Evolutionary conservation across 2,888 invertebrate species (phyloP), one percentile per base, ranked within the genome.

Genomic region (Calliphora vomitoria): DNA sequence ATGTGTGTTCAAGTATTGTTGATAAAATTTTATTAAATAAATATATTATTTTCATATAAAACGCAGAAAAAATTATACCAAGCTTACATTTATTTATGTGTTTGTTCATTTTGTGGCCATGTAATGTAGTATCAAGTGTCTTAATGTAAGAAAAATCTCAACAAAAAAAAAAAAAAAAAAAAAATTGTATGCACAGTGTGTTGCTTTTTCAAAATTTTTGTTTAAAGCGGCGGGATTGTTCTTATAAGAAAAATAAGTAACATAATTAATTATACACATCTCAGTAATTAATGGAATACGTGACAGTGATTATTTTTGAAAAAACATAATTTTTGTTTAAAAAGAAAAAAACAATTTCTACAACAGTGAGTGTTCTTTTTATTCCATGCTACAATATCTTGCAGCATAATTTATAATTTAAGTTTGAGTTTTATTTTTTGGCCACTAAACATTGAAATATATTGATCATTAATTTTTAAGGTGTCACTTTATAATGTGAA

Each of bases 201-300:
- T 66, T 15, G 41, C 18, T 60, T 47, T 68, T 47, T 25, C 10
- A 41, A 5, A 25, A 2, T 25, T 53, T 69, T 60, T 0, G 31
- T 35, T 44, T 76, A 58, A 83, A 76, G 83, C 76, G 83, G 71
- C 83, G 83, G 81, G 13, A 44, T 84, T 72, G 11, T 72, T 72
- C 38, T 68, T 47, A 64, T 66, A 50, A 78, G 31, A 71, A 76
- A 25, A 64, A 64, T 20, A 64, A 58, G 20, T 62, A 84, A 71
- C 58, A 87, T 75, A 87, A 82, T 82, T 78, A 82, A 74, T 82
- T 79, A 87, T 79, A 82, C 38, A 64, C 79, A 87, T 82, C 64
- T 76, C 76, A 80, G 80, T 83, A 81, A 81, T 81, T 79, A 82
- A 82, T 85, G 79, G 79, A 79, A 82, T 82, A 82, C 79, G 85